Evolutionary conservation across 2,797 vertebrate genomes (phyloP).

Genomic region (Taenioides sp.): DNA sequence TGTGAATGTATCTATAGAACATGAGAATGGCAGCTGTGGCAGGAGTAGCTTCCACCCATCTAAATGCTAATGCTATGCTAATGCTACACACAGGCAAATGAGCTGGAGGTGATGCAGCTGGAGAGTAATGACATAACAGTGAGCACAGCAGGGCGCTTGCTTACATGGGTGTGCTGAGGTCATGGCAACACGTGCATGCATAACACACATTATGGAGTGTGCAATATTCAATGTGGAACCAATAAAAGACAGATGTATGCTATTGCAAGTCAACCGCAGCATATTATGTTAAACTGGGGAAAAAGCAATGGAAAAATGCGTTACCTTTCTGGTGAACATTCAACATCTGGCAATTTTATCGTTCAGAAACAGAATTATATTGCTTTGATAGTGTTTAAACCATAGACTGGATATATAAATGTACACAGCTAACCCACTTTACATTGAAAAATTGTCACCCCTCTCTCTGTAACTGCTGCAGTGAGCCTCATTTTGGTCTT

Average conservation of each 20-base stretch:
- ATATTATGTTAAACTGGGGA: neutral
- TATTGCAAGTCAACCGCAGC: neutral
- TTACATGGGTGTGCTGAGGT: constrained; percentile 31
- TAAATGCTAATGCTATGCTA: constrained; percentile 77
- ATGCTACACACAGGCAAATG: constrained; percentile 68
- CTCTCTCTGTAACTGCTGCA: no score
- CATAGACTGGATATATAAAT: no score
- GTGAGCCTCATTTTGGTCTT: no score
- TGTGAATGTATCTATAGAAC: constrained; percentile 22
- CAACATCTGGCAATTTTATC: neutral
- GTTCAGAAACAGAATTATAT: neutral
- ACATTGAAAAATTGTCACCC: no score
- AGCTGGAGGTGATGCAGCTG: constrained; percentile 53
- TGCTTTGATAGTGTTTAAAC: neutral
- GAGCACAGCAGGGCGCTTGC: constrained; percentile 30
- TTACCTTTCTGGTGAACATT: no score
- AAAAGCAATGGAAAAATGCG: neutral
- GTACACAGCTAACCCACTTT: no score
- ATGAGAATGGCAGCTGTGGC: constrained; percentile 24
- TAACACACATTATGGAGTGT: neutral
- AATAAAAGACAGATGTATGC: neutral
- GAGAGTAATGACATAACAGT: constrained; percentile 60
- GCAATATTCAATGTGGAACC: neutral
- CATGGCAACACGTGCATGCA: constrained; percentile 12
- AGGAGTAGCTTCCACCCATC: constrained; percentile 44